Percentiles rank a stretch among this genome's conserved stretches.
phyloP scores from a whole-genome alignment of 2,113 vertebrate species.

The Oceanites oceanicus region DNA sequence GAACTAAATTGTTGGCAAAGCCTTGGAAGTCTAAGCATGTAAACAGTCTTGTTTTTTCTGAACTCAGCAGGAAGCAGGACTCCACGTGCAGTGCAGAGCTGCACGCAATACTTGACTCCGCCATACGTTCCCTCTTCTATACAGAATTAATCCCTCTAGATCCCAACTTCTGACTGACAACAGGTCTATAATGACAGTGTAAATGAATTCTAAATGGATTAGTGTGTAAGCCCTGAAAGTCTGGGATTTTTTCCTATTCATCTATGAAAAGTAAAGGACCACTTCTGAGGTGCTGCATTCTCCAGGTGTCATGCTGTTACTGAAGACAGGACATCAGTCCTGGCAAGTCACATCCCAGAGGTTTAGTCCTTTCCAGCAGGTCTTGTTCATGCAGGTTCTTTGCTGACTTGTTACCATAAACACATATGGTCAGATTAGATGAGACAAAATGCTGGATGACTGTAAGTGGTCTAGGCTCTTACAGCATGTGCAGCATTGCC shows the following conservation, averaged over 20 bases:
- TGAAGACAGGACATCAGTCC: not conserved
- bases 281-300: not conserved
- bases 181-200: not conserved
- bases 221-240: not conserved
- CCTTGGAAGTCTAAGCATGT: not conserved
- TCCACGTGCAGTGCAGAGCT: not conserved
- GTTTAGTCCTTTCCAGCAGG: not conserved
- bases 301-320: not conserved
- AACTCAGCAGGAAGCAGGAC: not conserved
- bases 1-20: not conserved
- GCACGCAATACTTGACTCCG: accelerated
- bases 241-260: not conserved
- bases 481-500: not conserved
- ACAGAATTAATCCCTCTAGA: not conserved
- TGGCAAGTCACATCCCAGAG: not conserved
- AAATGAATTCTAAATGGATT: not conserved
- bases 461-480: not conserved
- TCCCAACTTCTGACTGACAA: not conserved
- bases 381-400: not conserved
- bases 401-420: not conserved
- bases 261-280: not conserved
- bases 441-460: not conserved
- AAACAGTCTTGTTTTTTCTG: not conserved
- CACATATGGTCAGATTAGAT: not conserved
- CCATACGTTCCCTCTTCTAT: not conserved